Percentiles rank a stretch among this genome's conserved stretches.
Conservation (phyloP, 2,113 vertebrate genomes). For the Plotosus lineatus region DNA sequence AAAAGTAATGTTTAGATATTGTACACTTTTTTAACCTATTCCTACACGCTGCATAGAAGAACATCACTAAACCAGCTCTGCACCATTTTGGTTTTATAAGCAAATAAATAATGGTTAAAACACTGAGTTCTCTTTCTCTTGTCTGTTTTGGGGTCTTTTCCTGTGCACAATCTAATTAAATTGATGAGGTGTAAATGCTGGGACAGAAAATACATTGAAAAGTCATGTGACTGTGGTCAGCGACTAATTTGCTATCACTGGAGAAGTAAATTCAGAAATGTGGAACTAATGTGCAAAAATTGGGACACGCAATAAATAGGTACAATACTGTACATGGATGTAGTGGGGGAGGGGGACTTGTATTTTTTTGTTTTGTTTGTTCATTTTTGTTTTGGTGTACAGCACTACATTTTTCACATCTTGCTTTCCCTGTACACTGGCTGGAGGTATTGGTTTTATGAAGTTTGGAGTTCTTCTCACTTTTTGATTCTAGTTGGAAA, state of each 20-base stretch:
- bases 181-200: neutral
- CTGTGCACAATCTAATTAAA: neutral
- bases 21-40: conserved; percentile 74
- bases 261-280: neutral
- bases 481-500: neutral
- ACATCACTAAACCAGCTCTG: conserved; percentile 70
- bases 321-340: neutral
- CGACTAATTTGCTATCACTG: neutral
- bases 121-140: conserved; percentile 41
- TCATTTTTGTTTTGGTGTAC: no score
- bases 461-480: neutral
- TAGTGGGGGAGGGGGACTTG: no score
- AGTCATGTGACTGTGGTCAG: neutral
- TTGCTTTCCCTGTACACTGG: no score
- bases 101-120: conserved; percentile 68
- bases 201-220: neutral
- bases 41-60: conserved; percentile 70
- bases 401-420: no score
- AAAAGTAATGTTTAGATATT: conserved; percentile 71
- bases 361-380: no score
- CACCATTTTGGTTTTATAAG: conserved; percentile 74
- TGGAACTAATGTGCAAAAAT: neutral
- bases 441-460: neutral
- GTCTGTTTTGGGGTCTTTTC: neutral
- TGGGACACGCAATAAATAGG: neutral